These are phyloP conservation scores for Drosophila prolongata DNA, from an alignment of 2,888 invertebrate species.

Conservation along the genomic window DNA sequence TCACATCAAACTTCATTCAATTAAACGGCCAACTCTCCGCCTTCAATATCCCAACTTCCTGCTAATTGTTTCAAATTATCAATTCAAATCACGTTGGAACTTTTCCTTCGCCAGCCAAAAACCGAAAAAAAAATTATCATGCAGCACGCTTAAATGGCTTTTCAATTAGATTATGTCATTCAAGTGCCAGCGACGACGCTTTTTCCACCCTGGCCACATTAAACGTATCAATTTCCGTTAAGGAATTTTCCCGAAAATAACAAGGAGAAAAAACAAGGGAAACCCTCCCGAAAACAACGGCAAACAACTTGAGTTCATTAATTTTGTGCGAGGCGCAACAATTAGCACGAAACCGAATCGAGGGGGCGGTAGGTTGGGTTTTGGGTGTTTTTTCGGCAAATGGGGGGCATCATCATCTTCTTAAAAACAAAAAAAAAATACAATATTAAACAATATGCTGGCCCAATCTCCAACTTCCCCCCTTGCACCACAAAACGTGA, in stretches of 20 bases:
- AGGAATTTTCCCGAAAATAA: slow-evolving; percentile 57
- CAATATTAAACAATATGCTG: slow-evolving; percentile 75
- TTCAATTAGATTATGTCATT: slow-evolving; percentile 81
- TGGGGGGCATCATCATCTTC: slow-evolving; percentile 7
- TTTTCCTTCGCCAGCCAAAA: neutral
- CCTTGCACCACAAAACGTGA: slow-evolving; percentile 62
- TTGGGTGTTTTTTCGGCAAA: slow-evolving; percentile 6
- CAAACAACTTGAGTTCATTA: slow-evolving; percentile 76
- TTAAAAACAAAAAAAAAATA: slow-evolving; percentile 38
- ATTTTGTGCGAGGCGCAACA: slow-evolving; percentile 79
- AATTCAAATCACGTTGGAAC: slow-evolving; percentile 74
- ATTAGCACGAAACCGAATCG: slow-evolving; percentile 73
- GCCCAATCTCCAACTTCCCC: slow-evolving; percentile 6
- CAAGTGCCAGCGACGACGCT: slow-evolving; percentile 37
- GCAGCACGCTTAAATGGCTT: slow-evolving; percentile 79
- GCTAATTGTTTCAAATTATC: slow-evolving; percentile 76
- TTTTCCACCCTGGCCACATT: slow-evolving; percentile 22
- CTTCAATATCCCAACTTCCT: slow-evolving; percentile 22
- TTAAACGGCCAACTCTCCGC: slow-evolving; percentile 53
- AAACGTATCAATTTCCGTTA: slow-evolving; percentile 77
- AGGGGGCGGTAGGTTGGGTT: slow-evolving; percentile 10
- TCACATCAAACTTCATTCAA: slow-evolving; percentile 65
- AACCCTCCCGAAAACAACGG: slow-evolving; percentile 57
- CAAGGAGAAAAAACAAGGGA: slow-evolving; percentile 21
- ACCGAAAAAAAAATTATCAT: slow-evolving; percentile 70